These are phyloP conservation scores for Epinephelus lanceolatus DNA, from an alignment of 2,113 vertebrate genomes.

Conservation along the genomic window DNA sequence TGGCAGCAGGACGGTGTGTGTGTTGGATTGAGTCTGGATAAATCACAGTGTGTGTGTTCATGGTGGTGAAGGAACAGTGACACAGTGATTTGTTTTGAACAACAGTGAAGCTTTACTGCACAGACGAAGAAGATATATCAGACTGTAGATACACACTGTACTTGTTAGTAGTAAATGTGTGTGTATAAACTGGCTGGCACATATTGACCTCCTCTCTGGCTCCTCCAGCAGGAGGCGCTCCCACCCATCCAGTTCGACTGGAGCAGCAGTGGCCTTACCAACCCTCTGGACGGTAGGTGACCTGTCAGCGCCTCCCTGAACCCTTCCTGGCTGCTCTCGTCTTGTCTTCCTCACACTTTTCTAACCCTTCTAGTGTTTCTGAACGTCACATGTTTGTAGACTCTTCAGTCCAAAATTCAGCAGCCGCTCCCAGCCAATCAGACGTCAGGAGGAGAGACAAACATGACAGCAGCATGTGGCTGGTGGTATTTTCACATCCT, in stretches of 20 bases:
- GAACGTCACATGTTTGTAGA: neutral
- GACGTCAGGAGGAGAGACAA: too few species aligned
- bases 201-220: neutral
- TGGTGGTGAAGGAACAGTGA: too few species aligned
- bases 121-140: too few species aligned
- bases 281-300: constrained; percentile 98
- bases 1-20: too few species aligned
- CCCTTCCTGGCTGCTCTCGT: neutral
- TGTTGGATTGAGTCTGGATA: too few species aligned
- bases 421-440: constrained; percentile 23
- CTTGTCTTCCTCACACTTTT: neutral
- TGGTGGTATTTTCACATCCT: neutral
- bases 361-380: neutral
- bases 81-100: too few species aligned
- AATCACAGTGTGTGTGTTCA: too few species aligned
- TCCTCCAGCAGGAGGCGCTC: constrained; percentile 92
- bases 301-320: rapidly evolving
- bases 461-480: neutral
- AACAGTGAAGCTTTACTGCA: too few species aligned
- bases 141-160: too few species aligned
- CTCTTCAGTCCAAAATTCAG: neutral
- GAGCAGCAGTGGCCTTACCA: constrained; percentile 99
- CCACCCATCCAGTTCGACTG: constrained; percentile 99
- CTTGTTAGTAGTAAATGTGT: neutral
- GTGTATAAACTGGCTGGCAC: neutral